Evolutionary conservation across 2,113 vertebrate species (phyloP).

Genomic region (Menidia beryllina): DNA sequence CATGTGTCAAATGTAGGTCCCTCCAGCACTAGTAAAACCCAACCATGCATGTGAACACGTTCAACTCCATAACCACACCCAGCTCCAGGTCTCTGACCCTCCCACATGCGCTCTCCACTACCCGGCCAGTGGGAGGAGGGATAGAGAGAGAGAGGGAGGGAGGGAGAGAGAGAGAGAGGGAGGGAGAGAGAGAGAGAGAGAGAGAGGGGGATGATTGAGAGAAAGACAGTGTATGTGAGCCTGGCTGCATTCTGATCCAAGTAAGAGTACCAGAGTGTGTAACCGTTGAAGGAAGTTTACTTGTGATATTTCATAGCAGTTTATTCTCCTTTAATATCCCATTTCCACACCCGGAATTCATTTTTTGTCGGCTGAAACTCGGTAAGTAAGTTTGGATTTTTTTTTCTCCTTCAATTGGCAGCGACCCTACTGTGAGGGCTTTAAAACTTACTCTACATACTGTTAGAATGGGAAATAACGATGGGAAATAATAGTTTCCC

Average conservation of each 20-base stretch:
- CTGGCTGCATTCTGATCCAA: conserved; percentile 12
- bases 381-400: conserved; percentile 48
- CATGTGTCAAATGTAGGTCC: neutral
- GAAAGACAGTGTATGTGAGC: no score
- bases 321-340: neutral
- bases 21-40: neutral
- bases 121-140: conserved; percentile 23
- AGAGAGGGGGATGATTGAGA: no score
- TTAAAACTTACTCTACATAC: conserved; percentile 16
- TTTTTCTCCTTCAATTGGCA: conserved; percentile 15
- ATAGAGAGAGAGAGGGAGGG: no score
- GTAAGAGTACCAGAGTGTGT: conserved; percentile 40
- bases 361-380: neutral
- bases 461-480: no score
- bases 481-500: no score
- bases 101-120: conserved; percentile 48
- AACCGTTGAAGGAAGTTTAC: conserved; percentile 40
- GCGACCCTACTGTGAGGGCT: conserved; percentile 16
- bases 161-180: no score
- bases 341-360: neutral
- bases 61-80: conserved; percentile 72
- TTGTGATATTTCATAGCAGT: neutral
- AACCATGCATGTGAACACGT: conserved; percentile 14
- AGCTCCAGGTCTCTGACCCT: conserved; percentile 49
- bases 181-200: no score